Conservation (phyloP, 2,888 invertebrate species). For the Melanotus villosus region DNA sequence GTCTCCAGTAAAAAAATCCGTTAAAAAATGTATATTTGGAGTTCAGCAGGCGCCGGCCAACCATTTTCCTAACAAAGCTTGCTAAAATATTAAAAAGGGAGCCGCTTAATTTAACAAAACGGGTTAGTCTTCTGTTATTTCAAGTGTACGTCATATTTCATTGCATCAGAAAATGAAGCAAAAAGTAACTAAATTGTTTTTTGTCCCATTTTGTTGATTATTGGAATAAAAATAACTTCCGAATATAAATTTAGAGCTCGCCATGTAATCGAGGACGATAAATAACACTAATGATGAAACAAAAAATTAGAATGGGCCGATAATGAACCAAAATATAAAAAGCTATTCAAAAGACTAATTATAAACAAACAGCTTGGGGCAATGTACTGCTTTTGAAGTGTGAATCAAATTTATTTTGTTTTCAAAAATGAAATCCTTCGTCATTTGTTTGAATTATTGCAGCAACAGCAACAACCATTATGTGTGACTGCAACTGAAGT, state of each 20-base stretch:
- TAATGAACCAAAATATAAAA: no score
- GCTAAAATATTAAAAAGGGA: slow-evolving; percentile 16
- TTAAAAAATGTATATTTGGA: slow-evolving; percentile 16
- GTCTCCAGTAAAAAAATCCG: slow-evolving; percentile 2
- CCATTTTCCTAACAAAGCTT: slow-evolving; percentile 18
- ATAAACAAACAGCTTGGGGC: no score
- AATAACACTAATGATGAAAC: no score
- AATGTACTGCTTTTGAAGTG: no score
- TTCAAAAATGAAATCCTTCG: no score
- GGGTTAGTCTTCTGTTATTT: slow-evolving; percentile 14
- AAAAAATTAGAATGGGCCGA: no score
- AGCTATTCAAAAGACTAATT: no score
- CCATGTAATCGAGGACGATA: neutral
- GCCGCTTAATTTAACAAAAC: neutral
- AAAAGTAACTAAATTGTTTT: slow-evolving; percentile 18
- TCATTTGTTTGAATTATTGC: no score
- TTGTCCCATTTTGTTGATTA: slow-evolving; percentile 16
- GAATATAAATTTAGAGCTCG: neutral
- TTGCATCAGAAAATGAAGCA: slow-evolving; percentile 13
- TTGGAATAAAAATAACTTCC: slow-evolving; percentile 2
- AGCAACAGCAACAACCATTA: no score
- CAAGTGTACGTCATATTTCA: slow-evolving; percentile 19
- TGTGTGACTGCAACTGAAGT: no score
- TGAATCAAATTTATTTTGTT: no score
- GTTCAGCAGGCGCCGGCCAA: slow-evolving; percentile 14